phyloP scores from a whole-genome alignment of 2,888 invertebrate species.

The Unio pictorum region DNA sequence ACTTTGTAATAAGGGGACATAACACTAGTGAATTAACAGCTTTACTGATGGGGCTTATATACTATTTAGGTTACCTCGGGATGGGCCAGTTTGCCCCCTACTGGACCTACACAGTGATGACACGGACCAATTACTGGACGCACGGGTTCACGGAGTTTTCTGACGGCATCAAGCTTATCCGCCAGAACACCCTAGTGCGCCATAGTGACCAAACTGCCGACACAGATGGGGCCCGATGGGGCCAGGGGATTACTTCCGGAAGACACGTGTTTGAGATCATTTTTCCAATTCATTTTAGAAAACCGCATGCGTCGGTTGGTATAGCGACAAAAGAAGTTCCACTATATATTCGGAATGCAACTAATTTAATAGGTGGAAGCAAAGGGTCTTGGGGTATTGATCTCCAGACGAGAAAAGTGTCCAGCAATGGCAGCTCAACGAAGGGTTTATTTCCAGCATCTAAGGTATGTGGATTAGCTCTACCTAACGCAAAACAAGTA shows the following conservation, averaged over 20 bases:
- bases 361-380: constrained; percentile 32
- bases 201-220: constrained; percentile 7
- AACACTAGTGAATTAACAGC: too few species aligned
- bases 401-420: constrained; percentile 32
- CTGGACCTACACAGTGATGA: constrained; percentile 39
- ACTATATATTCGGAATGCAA: constrained; percentile 30
- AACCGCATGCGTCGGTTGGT: constrained; percentile 42
- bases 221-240: constrained; percentile 52
- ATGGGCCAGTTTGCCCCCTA: constrained; percentile 9
- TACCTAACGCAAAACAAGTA: not conserved
- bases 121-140: constrained; percentile 15
- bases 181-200: constrained; percentile 39
- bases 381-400: constrained; percentile 47
- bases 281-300: constrained; percentile 43
- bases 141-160: constrained; percentile 39
- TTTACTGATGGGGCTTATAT: too few species aligned
- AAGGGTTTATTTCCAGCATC: constrained; percentile 25
- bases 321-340: constrained; percentile 35
- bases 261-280: constrained; percentile 54
- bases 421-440: constrained; percentile 23
- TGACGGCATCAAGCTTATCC: constrained; percentile 40
- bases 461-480: constrained; percentile 10
- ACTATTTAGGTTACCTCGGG: not conserved
- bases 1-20: too few species aligned
- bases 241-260: constrained; percentile 50